phyloP scores from a whole-genome alignment of 2,888 invertebrate species.

The Volucella inflata region DNA sequence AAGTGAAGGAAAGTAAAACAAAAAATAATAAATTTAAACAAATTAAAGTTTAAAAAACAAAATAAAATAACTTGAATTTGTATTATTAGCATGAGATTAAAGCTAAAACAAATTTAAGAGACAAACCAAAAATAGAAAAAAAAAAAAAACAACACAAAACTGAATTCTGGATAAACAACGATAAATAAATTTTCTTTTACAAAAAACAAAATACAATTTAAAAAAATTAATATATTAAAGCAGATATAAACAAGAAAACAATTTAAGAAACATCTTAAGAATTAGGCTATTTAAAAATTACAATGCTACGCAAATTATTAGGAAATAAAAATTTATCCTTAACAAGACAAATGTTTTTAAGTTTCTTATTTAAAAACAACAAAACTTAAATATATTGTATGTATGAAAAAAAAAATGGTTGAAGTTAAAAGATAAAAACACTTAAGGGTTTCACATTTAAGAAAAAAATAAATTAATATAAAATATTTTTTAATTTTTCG shows the following conservation, averaged over 20 bases:
- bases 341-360: slow-evolving; percentile 10
- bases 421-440: slow-evolving; percentile 73
- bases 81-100: slow-evolving; percentile 56
- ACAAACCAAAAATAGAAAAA: slow-evolving; percentile 20
- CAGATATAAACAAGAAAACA: slow-evolving; percentile 8
- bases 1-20: slow-evolving; percentile 42
- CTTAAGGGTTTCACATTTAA: slow-evolving; percentile 69
- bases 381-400: too few relatives aligned
- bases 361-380: background rate
- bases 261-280: background rate
- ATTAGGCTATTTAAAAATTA: slow-evolving; percentile 49
- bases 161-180: slow-evolving; percentile 64
- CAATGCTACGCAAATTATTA: slow-evolving; percentile 55
- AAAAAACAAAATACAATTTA: slow-evolving; percentile 30
- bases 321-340: slow-evolving; percentile 40
- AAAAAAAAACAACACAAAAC: too few relatives aligned
- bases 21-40: slow-evolving; percentile 42
- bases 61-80: slow-evolving; percentile 55
- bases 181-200: slow-evolving; percentile 57
- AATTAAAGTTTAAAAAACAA: slow-evolving; percentile 71
- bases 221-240: slow-evolving; percentile 4
- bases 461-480: slow-evolving; percentile 77
- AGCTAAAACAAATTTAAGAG: slow-evolving; percentile 59
- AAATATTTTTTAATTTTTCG: slow-evolving; percentile 73
- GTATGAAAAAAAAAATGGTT: slow-evolving; percentile 54